Evolutionary conservation across 2,113 vertebrate genomes (phyloP), one percentile per base, ranked within the genome.

Genomic region (Elephantulus edwardii): DNA sequence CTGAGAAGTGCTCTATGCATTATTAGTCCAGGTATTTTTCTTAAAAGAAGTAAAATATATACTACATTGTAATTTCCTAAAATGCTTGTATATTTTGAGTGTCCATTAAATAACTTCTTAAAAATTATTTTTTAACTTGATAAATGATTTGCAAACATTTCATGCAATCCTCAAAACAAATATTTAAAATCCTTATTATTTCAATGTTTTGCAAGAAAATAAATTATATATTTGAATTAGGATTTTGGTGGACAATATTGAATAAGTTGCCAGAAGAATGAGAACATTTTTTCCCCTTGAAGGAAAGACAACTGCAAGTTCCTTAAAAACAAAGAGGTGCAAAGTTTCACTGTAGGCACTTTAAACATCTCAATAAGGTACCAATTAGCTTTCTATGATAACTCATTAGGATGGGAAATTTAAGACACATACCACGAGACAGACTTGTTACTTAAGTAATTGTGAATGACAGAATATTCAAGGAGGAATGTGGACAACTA

Each of bases 391-490:
- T 89, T 89, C 50, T 20, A 5, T 64, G 28, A 58, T 78, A 79
- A 60, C 16, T 16, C 22, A 66, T 66, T 40, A 83, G 64, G 3
- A 14, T 13, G 16, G 22, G 33, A 48, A 35, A 83, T 12, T 6
- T n/a, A 72, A 38, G 42, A 91, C 2, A 86, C 92, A 80, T 66
- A 62, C 20, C 82, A 79, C 30, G 75, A 62, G 56, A 88, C 46
- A 54, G 84, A 83, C 52, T 83, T 40, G 44, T 52, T 86, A 66
- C 54, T 78, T 71, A 71, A 26, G 44, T 75, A 93, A 92, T 93
- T 94, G 82, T 75, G 81, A 87, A 81, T 78, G 40, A 83, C 38
- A 0, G 4, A 70, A 4, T 8, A 71, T 12, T 74, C 4, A 9
- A 70, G 58, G 74, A 35, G 38, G 1, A 93, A 52, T 48, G 22